Conservation (phyloP, 2,888 invertebrate genomes). For the Danaus chrysippus region DNA sequence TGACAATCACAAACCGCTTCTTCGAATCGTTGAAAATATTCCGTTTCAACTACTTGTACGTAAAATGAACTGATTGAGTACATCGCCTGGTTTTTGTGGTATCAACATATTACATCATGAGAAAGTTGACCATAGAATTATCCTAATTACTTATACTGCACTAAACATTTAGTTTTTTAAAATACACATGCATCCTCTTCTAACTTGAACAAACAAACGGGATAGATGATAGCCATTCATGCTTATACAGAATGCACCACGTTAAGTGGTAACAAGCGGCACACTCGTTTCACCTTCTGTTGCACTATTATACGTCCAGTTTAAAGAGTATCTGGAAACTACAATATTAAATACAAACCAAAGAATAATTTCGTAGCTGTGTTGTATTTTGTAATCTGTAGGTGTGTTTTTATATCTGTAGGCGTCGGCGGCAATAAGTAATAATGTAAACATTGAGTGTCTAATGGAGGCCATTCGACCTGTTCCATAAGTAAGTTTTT, state of each 20-base stretch:
- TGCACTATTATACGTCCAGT: slow-evolving; percentile 48
- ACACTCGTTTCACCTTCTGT: slow-evolving; percentile 43
- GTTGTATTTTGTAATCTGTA: slow-evolving; percentile 42
- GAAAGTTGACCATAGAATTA: slow-evolving; percentile 31
- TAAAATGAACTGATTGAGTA: slow-evolving; percentile 18
- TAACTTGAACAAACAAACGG: slow-evolving; percentile 28
- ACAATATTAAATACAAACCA: slow-evolving; percentile 39
- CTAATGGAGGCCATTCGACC: slow-evolving; percentile 53
- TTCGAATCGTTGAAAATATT: slow-evolving; percentile 41
- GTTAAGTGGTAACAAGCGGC: slow-evolving; percentile 39
- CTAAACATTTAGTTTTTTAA: slow-evolving; percentile 20
- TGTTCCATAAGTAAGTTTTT: slow-evolving; percentile 36
- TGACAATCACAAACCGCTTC: slow-evolving; percentile 45
- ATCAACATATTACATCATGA: slow-evolving; percentile 13
- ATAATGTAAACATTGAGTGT: slow-evolving; percentile 71
- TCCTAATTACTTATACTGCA: slow-evolving; percentile 28
- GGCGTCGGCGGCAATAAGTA: slow-evolving; percentile 66
- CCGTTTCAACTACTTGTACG: slow-evolving; percentile 18
- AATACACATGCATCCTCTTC: slow-evolving; percentile 24
- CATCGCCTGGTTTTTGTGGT: slow-evolving; percentile 4
- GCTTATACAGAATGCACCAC: slow-evolving; percentile 38
- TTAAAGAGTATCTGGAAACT: slow-evolving; percentile 43
- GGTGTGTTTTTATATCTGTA: slow-evolving; percentile 66
- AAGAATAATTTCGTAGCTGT: slow-evolving; percentile 42
- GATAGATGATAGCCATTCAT: slow-evolving; percentile 46